Base-by-base conservation (phyloP, 2,888 invertebrate genomes). In the Hemaris fuciformis region DNA sequence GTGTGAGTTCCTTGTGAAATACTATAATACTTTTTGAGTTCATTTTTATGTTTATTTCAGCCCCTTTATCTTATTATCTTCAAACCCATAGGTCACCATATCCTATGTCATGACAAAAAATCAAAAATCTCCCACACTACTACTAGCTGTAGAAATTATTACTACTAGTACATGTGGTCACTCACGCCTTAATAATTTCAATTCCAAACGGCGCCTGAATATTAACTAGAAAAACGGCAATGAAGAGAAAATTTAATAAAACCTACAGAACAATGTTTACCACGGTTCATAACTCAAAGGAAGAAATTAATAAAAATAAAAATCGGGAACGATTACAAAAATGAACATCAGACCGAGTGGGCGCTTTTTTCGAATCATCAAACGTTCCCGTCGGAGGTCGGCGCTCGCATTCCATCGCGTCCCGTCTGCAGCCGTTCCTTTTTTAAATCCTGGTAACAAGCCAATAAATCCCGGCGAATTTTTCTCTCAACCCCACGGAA, bases 391-490 rank as follows among this genome's bases (percentile, higher is more conserved):
- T 68, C 64, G 68, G 70, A 74, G 70, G 72, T 66, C 73, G 75
- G 74, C 68, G 68, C 70, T 68, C 80, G 78, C 89, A 90, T 89
- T 88, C 88, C 84, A 72, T 69, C 74, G 75, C 79, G 79, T 79
- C 80, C 81, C 84, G 86, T 83, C 84, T 82, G 77, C 78, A 72
- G 71, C 75, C 80, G 81, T 79, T 84, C 83, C 86, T 89, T 89
- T 90, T 89, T 91, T 82, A 88, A 92, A 91, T 87, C 89, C 85
- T 84, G 83, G 89, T 88, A 93, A 93, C 92, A 93, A 92, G 93
- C 93, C 93, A 93, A 93, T 93, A 92, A 90, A 91, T 89, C 90
- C 90, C 75, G 68, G 82, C 84, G 83, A 88, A 87, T 92, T 93
- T 91, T 90, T 90, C 81, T 76, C 80, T 75, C 75, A 75, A 73